Evolutionary conservation across 2,113 vertebrate species (phyloP).

Genomic region (Camelus dromedarius): DNA sequence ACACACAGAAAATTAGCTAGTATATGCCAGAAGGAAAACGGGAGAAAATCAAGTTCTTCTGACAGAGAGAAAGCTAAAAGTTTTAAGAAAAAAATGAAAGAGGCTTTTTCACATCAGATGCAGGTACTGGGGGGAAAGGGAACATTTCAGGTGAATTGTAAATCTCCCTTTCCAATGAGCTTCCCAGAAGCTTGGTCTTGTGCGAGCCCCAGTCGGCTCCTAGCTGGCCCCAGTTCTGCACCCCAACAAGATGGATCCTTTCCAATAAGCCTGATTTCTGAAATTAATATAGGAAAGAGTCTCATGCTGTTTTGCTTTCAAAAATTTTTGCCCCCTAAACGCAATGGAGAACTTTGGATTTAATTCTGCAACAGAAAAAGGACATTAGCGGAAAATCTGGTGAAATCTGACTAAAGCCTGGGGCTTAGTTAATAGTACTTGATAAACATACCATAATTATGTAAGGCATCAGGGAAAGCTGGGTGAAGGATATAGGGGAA

Average conservation of each 20-base stretch:
- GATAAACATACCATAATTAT: not conserved
- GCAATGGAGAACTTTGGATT: not conserved
- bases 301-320: not conserved
- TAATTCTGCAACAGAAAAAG: not conserved
- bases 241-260: not conserved
- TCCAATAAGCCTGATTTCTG: not conserved
- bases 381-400: not conserved
- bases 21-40: conserved; percentile 36
- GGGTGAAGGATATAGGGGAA: not conserved
- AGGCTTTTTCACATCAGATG: not conserved
- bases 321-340: not conserved
- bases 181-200: not conserved
- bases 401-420: not conserved
- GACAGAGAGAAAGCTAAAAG: not conserved
- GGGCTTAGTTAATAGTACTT: not conserved
- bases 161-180: not conserved
- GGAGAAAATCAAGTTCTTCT: conserved; percentile 1
- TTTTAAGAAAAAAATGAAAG: not conserved
- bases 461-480: not conserved
- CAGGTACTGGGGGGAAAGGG: not conserved
- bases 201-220: not conserved
- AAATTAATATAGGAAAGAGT: not conserved
- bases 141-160: not conserved
- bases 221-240: not conserved
- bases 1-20: conserved; percentile 55